Percentiles rank a stretch among this genome's conserved stretches.
Conservation (phyloP, 1,140 invertebrate species). For the Trialeurodes vaporariorum region DNA sequence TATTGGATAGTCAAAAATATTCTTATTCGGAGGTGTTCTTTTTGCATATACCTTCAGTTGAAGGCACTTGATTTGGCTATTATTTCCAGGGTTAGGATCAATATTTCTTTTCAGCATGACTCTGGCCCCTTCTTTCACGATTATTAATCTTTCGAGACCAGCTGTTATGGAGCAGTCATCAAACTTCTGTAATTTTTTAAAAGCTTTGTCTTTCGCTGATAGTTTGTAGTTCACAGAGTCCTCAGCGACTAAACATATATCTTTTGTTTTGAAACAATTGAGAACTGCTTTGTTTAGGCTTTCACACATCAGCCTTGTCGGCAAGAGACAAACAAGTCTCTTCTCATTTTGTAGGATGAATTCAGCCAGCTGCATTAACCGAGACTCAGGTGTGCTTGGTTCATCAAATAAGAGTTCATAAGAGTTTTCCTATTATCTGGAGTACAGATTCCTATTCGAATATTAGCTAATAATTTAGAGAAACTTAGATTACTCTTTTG, state of each 20-base stretch:
- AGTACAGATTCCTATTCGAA: conserved; percentile 10
- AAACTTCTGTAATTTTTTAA: conserved; percentile 22
- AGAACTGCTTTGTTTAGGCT: conserved; percentile 10
- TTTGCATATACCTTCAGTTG: conserved; percentile 21
- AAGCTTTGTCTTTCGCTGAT: conserved; percentile 14
- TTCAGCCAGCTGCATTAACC: conserved; percentile 2
- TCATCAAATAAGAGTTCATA: conserved; percentile 1
- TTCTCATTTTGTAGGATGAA: no score
- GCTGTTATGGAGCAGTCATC: conserved; percentile 22
- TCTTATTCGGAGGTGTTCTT: no score
- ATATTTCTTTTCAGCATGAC: conserved; percentile 31
- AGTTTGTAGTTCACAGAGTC: conserved; percentile 8
- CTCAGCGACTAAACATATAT: conserved; percentile 5
- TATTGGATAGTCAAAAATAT: no score
- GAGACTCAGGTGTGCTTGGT: not conserved
- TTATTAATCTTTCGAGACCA: conserved; percentile 23
- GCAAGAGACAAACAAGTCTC: conserved; percentile 7
- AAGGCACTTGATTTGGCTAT: conserved; percentile 25
- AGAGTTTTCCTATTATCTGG: not conserved
- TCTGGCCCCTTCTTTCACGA: conserved; percentile 25
- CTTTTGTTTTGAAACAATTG: conserved; percentile 7
- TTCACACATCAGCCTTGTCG: conserved; percentile 11
- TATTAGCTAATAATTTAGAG: conserved; percentile 6
- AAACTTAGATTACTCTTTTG: conserved; percentile 10
- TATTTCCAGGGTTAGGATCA: conserved; percentile 25